Evolutionary conservation across 2,797 vertebrate genomes (phyloP).

Genomic region (Chanos chanos): DNA sequence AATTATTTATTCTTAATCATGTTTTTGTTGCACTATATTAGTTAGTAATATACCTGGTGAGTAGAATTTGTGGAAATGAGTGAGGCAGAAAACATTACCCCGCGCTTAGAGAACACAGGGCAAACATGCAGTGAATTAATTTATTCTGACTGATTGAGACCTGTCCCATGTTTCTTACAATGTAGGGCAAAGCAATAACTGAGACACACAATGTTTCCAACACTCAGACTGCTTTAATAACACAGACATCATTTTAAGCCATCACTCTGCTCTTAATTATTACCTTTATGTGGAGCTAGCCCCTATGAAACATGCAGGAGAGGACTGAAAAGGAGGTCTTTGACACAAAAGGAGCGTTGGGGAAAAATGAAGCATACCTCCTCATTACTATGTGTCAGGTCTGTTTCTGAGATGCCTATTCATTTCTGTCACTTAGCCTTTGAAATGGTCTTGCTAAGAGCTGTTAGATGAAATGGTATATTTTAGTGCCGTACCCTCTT

Average conservation of each 20-base stretch:
- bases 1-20: too few relatives aligned
- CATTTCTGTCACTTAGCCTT: constrained; percentile 45
- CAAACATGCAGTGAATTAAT: constrained; percentile 3
- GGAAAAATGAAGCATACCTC: constrained; percentile 21
- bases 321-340: constrained; percentile 24
- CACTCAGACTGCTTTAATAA: constrained; percentile 30
- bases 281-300: constrained; percentile 34
- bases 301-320: constrained; percentile 13
- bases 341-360: constrained; percentile 21
- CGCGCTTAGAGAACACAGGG: constrained; percentile 9
- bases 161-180: constrained; percentile 19
- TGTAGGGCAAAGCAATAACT: constrained; percentile 20
- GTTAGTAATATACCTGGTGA: too few relatives aligned
- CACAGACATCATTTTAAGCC: constrained; percentile 36
- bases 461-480: constrained; percentile 33
- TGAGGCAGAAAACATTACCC: constrained; percentile 20
- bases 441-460: constrained; percentile 32
- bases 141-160: constrained; percentile 20
- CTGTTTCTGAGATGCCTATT: constrained; percentile 35
- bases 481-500: constrained; percentile 24
- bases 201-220: constrained; percentile 24
- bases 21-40: too few relatives aligned
- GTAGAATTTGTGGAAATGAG: constrained; percentile 2
- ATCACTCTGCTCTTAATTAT: constrained; percentile 49
- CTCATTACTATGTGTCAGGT: constrained; percentile 44